Percentiles rank a stretch among this genome's conserved stretches.
These are phyloP conservation scores for Stenodema calcarata DNA, from an alignment of 2,888 invertebrate genomes.

Conservation along the genomic window DNA sequence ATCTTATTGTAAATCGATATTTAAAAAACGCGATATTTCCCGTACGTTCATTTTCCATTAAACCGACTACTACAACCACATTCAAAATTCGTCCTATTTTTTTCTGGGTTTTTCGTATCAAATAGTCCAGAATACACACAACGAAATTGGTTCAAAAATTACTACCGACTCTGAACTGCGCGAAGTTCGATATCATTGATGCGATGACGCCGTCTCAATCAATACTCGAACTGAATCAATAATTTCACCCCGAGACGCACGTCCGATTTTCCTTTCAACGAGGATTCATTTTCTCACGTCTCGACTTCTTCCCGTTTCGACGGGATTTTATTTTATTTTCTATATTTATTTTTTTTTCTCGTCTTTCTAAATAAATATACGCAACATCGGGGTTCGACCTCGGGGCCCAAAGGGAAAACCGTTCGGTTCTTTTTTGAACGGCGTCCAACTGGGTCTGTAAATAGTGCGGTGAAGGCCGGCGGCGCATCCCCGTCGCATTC, in stretches of 20 bases:
- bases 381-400: no score
- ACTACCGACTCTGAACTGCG: background rate
- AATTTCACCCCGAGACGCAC: background rate
- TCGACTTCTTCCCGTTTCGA: background rate
- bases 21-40: no score
- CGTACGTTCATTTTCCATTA: no score
- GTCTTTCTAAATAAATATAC: no score
- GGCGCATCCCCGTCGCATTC: slow-evolving; percentile 16
- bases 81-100: no score
- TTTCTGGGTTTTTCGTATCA: no score
- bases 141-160: background rate
- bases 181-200: no score
- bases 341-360: background rate
- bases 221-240: background rate
- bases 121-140: background rate
- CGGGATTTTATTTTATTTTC: background rate
- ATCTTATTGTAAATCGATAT: no score
- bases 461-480: slow-evolving; percentile 47
- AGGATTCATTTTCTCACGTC: background rate
- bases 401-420: no score
- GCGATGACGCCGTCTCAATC: background rate
- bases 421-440: no score
- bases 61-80: no score
- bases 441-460: slow-evolving; percentile 49
- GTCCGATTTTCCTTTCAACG: background rate